Conservation (phyloP, 2,888 invertebrate species). For the Caenorhabditis drosophilae region DNA sequence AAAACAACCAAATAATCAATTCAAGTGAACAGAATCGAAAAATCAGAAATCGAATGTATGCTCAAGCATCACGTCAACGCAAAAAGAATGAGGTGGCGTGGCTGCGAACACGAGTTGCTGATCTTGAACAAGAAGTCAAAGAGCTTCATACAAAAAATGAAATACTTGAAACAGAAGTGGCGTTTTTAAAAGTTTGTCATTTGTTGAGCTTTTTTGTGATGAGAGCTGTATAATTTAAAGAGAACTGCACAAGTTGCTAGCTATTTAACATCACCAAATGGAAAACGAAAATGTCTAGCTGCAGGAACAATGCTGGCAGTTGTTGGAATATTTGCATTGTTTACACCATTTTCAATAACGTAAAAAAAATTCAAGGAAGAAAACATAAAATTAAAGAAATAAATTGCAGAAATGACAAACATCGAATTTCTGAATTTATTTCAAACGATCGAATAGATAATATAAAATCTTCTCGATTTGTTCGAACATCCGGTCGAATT, state of each 20-base stretch:
- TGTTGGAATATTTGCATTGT: conserved; percentile 35
- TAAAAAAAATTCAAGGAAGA: background rate
- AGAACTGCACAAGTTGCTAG: too few relatives aligned
- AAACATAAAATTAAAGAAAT: too few relatives aligned
- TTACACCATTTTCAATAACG: conserved; percentile 17
- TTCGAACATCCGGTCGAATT: too few relatives aligned
- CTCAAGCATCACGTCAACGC: conserved; percentile 52
- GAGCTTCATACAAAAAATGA: conserved; percentile 10
- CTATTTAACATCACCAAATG: background rate
- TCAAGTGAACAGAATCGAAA: conserved; percentile 54
- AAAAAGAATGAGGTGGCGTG: conserved; percentile 35
- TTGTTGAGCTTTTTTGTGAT: too few relatives aligned
- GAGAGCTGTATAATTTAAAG: too few relatives aligned
- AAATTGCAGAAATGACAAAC: too few relatives aligned
- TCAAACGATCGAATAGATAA: too few relatives aligned
- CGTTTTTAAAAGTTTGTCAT: too few relatives aligned
- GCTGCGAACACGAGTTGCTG: conserved; percentile 6
- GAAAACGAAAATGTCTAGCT: conserved; percentile 10
- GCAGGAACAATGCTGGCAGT: conserved; percentile 33
- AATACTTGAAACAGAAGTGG: conserved; percentile 1
- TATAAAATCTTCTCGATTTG: too few relatives aligned
- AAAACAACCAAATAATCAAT: conserved; percentile 3
- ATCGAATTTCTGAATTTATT: too few relatives aligned
- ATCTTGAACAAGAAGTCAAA: conserved; percentile 10
- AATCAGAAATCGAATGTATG: conserved; percentile 56